Evolutionary conservation across 2,888 invertebrate species (phyloP), one percentile per base, ranked within the genome.

Genomic region (Tenthredo scrophulariae): DNA sequence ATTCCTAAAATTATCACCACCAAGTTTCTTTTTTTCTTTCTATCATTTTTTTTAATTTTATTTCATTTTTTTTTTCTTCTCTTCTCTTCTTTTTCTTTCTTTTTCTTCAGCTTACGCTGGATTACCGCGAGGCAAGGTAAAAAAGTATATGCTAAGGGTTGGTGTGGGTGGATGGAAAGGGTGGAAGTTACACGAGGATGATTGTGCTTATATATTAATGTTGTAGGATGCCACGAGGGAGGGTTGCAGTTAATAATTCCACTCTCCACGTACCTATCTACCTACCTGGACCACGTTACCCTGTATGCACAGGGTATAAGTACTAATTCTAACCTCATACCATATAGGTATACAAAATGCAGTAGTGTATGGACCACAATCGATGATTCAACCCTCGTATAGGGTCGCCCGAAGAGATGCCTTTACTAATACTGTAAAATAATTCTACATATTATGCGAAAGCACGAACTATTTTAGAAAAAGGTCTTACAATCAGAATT

Each of bases 181-280:
- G 70, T 74, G 70, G 85, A 85, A 84, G 84, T 85, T 85, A 85
- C 75, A 86, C 87, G 79, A 85, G 86, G 87, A 88, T 88, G 89
- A 89, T 90, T 88, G 87, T 87, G 87, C 87, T 89, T 88, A 87
- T 89, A 88, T 89, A 90, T 91, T 91, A 91, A 88, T 89, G 89
- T 86, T 88, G 87, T 77, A 54, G 88, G 89, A 90, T 89, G 88
- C 88, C 87, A 87, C 86, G 86, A 86, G 88, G 50, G 87, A 88
- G 84, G 89, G 87, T 89, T 89, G 37, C 79, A 54, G 89, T 91
- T 91, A 90, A 91, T 91, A 91, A 91, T 91, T 91, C 89, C 85
- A 83, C 75, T 75, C 46, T 75, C 75, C 40, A 46, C 43, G 74
- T 74, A 74, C 43, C 22, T 70, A 37, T 46, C 75, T 29, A n/a